Conservation (phyloP, 2,888 invertebrate genomes). For the Sesamia inferens region DNA sequence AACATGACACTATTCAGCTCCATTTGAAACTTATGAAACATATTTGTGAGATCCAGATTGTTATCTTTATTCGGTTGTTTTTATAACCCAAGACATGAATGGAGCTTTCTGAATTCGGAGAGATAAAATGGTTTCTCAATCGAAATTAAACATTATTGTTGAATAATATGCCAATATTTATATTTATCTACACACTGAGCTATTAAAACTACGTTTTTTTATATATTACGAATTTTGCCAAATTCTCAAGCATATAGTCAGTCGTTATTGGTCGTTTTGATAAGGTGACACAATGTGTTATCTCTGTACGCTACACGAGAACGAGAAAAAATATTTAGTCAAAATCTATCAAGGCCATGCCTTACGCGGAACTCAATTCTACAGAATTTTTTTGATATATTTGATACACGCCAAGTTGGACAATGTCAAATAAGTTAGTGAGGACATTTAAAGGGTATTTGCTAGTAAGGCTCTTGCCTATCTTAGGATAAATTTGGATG, state of each 20-base stretch:
- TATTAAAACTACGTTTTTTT: constrained; percentile 56
- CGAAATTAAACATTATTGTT: constrained; percentile 43
- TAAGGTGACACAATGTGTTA: constrained; percentile 82
- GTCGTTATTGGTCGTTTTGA: constrained; percentile 73
- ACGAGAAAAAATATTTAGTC: constrained; percentile 80
- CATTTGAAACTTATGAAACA: constrained; percentile 55
- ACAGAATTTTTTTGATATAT: constrained; percentile 64
- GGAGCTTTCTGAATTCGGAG: constrained; percentile 52
- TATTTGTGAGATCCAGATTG: constrained; percentile 43
- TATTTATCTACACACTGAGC: constrained; percentile 51
- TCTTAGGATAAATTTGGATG: constrained; percentile 3
- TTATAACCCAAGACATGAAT: constrained; percentile 57
- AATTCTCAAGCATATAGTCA: constrained; percentile 55
- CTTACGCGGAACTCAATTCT: constrained; percentile 80
- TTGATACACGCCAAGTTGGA: constrained; percentile 61
- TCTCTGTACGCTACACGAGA: constrained; percentile 75
- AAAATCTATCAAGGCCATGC: constrained; percentile 83
- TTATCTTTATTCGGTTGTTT: constrained; percentile 53
- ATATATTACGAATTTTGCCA: constrained; percentile 57
- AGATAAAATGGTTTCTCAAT: constrained; percentile 42
- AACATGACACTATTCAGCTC: constrained; percentile 57
- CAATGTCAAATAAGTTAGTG: constrained; percentile 83
- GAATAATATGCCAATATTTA: constrained; percentile 57
- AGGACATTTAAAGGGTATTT: constrained; percentile 76
- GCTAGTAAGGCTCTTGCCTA: constrained; percentile 13